Base-by-base conservation (phyloP, 2,888 invertebrate genomes). In the Apotomis turbidana region DNA sequence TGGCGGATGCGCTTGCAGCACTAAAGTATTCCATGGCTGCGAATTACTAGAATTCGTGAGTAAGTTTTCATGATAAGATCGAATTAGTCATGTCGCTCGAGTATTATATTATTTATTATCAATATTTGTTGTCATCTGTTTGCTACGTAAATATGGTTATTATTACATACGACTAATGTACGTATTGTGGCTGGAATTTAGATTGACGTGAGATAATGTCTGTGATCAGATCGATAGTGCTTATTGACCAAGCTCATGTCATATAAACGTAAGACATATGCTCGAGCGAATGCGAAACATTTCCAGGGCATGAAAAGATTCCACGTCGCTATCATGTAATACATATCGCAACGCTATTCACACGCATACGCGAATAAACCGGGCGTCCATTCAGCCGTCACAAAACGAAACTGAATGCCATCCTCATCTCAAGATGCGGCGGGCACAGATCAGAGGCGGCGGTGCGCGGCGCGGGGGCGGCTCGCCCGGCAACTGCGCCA, bases 401-500 rank as follows among this genome's bases (percentile, higher is more conserved):
- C 88, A 86, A 87, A 87, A 87, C 81, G 85, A 86, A 86, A 85
- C 87, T 82, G 86, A 87, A 87, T 87, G 87, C 87, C 86, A 87
- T 88, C 88, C 88, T 87, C 85, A 86, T 87, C 86, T 87, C 86
- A 86, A 90, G 90, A 89, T 86, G 87, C 87, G 82, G 77, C 80
- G 85, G 81, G 82, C 83, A 79, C 84, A 83, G 81, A 82, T 81
- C 83, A 74, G 80, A 79, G 84, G 83, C 82, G 84, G 81, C 80
- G 81, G 77, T 79, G 79, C 79, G 78, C 79, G 80, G 75, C 76
- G 74, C 79, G 79, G 76, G 78, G 78, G 77, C 80, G 76, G 75
- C 59, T 76, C 78, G 85, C 87, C 84, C 83, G 83, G 87, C 89
- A 90, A 91, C 90, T 88, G 90, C 90, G 90, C 90, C 87, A 88